Percentiles rank a stretch among this genome's conserved stretches.
Evolutionary conservation across 2,113 vertebrate species (phyloP).

Genomic region (Marmota flaviventris): DNA sequence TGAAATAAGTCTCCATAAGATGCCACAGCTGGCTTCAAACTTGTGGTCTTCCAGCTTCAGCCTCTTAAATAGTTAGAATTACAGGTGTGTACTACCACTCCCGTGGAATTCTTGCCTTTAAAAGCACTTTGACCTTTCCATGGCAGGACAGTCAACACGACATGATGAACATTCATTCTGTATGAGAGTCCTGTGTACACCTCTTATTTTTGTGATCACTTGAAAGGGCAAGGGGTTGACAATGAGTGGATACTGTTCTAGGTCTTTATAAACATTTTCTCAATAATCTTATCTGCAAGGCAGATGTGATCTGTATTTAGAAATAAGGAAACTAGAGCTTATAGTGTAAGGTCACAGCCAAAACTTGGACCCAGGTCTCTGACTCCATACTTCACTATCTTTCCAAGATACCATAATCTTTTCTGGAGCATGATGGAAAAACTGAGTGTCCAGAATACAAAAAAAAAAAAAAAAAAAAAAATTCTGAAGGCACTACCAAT

Average conservation of each 20-base stretch:
- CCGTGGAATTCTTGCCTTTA: no score
- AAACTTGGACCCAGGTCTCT: neutral
- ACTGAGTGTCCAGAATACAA: neutral
- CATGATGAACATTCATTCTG: neutral
- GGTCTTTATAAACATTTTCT: neutral
- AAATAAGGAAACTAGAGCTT: neutral
- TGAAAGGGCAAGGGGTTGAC: neutral
- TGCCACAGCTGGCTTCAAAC: no score
- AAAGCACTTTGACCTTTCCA: neutral
- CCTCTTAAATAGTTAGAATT: no score
- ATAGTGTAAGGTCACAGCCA: neutral
- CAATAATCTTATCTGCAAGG: neutral
- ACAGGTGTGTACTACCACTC: no score
- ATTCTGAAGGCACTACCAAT: neutral
- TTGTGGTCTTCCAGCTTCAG: no score
- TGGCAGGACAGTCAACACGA: no score
- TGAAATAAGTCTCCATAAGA: no score
- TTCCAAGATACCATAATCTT: neutral
- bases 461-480: no score
- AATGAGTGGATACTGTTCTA: neutral
- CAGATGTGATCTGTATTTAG: neutral
- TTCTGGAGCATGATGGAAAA: neutral
- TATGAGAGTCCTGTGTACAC: neutral
- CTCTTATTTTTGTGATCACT: neutral
- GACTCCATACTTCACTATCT: neutral